Base-by-base conservation (phyloP, 2,797 vertebrate genomes). In the Gila robusta region DNA sequence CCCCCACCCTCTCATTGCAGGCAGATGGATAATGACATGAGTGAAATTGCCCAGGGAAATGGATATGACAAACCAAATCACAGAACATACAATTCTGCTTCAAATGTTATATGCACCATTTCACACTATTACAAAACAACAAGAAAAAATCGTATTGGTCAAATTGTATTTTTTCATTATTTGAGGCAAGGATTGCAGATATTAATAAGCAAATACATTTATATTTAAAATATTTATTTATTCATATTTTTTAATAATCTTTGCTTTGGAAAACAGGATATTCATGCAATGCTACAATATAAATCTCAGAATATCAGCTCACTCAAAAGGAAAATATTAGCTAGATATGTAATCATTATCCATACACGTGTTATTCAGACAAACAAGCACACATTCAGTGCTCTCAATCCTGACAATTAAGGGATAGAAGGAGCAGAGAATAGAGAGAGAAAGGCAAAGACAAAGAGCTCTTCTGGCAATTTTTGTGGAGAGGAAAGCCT, bases 11-110 rank as follows among this genome's bases (percentile, higher is more conserved):
- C 81, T 64, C 86, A 81, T 49, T 79, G 86, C 87, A 88, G 67
- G 90, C 91, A 93, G 89, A 92, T 93, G 92, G 93, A 91, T 87
- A 89, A 86, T 90, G 88, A 92, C 83, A 89, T 76, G 56, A 79
- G 85, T 86, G 83, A 84, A 89, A 89, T 84, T 88, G 91, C 93
- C 90, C 84, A 83, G 88, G 91, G 91, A 91, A 88, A 89, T 78
- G 82, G 54, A 79, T 10, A 67, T 32, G 85, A 85, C 84, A 64
- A 87, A 73, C 91, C 7, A 59, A 86, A 84, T 79, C 83, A 85
- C 77, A 82, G 86, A 83, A 74, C 80, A 90, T 74, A 71, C 32
- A 88, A 44, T 80, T 88, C 67, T 52, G 86, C 86, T 84, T 67
- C 52, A 72, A 64, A 35, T 14, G n/a, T 70, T n/a, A 41, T 16